Percentiles rank a stretch among this genome's conserved stretches.
These are phyloP conservation scores for Heteronetta atricapilla DNA, from an alignment of 2,113 vertebrate genomes.

Conservation along the genomic window DNA sequence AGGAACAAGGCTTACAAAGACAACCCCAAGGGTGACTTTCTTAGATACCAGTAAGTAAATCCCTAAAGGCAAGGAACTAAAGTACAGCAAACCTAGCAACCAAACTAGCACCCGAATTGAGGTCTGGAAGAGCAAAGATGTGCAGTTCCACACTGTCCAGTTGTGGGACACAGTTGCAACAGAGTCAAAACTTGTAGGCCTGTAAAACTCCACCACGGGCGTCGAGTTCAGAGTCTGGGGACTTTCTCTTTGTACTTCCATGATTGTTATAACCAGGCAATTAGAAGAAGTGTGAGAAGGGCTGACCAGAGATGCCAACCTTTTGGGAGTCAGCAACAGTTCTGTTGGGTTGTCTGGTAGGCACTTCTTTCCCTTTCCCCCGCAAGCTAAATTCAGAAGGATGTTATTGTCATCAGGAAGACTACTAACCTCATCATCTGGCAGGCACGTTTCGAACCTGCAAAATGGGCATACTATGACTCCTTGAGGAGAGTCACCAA, in stretches of 20 bases:
- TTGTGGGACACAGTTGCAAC: constrained; percentile 84
- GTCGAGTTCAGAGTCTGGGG: constrained; percentile 73
- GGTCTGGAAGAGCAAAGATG: constrained; percentile 88
- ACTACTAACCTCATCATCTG: constrained; percentile 81
- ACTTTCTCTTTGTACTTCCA: constrained; percentile 87
- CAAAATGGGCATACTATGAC: constrained; percentile 94
- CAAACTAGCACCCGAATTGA: constrained; percentile 89
- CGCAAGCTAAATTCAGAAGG: constrained; percentile 83
- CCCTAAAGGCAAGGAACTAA: constrained; percentile 93
- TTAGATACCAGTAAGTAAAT: constrained; percentile 95
- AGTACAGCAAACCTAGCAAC: constrained; percentile 91
- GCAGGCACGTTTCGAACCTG: constrained; percentile 86
- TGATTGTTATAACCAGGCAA: constrained; percentile 93
- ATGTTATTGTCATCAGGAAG: constrained; percentile 92
- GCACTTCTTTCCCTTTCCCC: constrained; percentile 81
- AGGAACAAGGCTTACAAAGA: constrained; percentile 95
- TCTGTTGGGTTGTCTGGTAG: constrained; percentile 83
- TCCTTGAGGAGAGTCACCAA: constrained; percentile 85
- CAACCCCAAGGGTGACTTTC: constrained; percentile 87
- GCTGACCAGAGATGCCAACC: constrained; percentile 84
- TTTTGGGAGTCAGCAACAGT: constrained; percentile 88
- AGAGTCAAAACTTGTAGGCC: constrained; percentile 88
- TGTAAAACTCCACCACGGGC: constrained; percentile 78
- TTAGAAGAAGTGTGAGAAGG: constrained; percentile 83
- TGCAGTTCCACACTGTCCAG: constrained; percentile 93